phyloP scores from a whole-genome alignment of 53 echinoderm and acorn worm species.

The Hippasteria phrygiana region DNA sequence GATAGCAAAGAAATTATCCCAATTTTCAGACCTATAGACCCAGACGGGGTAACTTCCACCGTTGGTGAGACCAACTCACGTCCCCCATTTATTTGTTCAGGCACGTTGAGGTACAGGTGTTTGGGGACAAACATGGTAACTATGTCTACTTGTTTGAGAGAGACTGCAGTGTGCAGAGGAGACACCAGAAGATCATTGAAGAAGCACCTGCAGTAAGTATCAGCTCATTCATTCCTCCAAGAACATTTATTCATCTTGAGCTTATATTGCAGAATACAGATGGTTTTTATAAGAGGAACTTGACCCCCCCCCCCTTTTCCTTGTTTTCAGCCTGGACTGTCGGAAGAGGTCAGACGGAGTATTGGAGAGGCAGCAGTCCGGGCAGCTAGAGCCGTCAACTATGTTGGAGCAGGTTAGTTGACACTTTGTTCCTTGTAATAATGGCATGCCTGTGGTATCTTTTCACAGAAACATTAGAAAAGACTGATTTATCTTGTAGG shows the following conservation, averaged over 20 bases:
- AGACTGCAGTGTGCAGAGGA: constrained; percentile 98
- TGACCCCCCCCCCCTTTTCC: not conserved
- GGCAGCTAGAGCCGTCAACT: constrained; percentile 94
- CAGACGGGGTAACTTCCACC: no score
- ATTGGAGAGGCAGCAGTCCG: constrained; percentile 94
- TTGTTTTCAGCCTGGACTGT: constrained; percentile 85
- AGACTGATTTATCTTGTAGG: no score
- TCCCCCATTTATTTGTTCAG: constrained; percentile 46
- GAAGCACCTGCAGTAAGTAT: constrained; percentile 97
- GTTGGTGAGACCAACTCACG: no score
- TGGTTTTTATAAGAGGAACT: not conserved
- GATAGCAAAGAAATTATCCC: no score
- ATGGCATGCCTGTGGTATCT: no score
- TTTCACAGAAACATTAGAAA: no score
- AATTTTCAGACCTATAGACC: no score
- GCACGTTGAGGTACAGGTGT: constrained; percentile 96
- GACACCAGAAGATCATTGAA: constrained; percentile 99
- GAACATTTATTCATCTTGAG: not conserved
- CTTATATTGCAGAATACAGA: not conserved
- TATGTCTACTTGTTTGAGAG: constrained; percentile 99
- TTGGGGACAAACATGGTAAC: constrained; percentile 97
- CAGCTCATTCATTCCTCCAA: not conserved
- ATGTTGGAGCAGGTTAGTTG: constrained; percentile 93
- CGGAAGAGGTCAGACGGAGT: constrained; percentile 86
- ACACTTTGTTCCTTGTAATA: not conserved